phyloP scores from a whole-genome alignment of 2,113 vertebrate genomes.

The Prinia subflava region DNA sequence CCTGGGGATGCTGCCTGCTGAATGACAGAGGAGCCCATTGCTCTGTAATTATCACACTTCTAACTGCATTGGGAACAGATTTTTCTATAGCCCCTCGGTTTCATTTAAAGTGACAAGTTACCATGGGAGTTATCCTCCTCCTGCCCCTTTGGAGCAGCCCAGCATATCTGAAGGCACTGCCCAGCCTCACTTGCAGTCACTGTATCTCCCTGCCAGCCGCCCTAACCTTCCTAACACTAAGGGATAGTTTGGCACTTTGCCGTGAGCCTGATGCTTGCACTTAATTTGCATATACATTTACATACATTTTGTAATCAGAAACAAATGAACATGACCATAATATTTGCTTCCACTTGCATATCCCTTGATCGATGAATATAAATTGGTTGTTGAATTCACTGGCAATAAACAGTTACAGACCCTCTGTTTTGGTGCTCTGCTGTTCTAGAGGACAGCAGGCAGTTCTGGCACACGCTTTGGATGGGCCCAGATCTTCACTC shows the following conservation, averaged over 20 bases:
- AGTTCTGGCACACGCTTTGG: neutral
- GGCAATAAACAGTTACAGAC: conserved; percentile 26
- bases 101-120: conserved; percentile 60
- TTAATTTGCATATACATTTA: conserved; percentile 64
- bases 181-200: neutral
- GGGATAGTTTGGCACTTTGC: conserved; percentile 52
- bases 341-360: conserved; percentile 60
- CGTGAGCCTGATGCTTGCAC: conserved; percentile 49
- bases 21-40: conserved; percentile 71
- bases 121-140: conserved; percentile 19
- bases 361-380: conserved; percentile 57
- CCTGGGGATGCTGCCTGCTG: conserved; percentile 79
- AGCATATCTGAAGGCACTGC: conserved; percentile 3
- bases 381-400: conserved; percentile 23
- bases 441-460: neutral
- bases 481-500: neutral
- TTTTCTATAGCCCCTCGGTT: conserved; percentile 58
- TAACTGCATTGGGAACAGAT: conserved; percentile 70
- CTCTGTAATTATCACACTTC: conserved; percentile 78
- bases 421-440: neutral
- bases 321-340: conserved; percentile 65
- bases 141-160: neutral
- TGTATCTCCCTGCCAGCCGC: neutral
- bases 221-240: neutral
- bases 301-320: conserved; percentile 76